A percentile compares a stretch with the other conserved stretches of the same genome.
Conservation (phyloP, 2,888 invertebrate genomes). For the Tineola bisselliella region DNA sequence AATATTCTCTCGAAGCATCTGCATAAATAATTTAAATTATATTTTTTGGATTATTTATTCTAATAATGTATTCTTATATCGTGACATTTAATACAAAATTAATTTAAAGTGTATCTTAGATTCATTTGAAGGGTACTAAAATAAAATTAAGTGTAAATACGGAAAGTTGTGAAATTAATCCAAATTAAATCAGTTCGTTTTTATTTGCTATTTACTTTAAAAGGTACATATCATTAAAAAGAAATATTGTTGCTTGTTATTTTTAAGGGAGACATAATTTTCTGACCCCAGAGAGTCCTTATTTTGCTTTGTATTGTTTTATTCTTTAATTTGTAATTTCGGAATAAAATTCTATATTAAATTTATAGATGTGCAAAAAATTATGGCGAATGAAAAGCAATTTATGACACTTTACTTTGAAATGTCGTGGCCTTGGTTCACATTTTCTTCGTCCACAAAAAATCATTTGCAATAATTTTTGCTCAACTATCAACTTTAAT, state of each 20-base stretch:
- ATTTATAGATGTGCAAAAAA: neutral
- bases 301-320: neutral
- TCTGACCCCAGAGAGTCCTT: neutral
- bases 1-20: no score
- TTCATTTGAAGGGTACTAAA: slow-evolving; percentile 35
- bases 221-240: neutral
- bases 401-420: no score
- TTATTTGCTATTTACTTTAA: neutral
- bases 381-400: neutral
- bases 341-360: neutral
- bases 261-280: neutral
- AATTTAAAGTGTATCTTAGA: slow-evolving; percentile 30
- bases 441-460: no score
- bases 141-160: slow-evolving; percentile 1
- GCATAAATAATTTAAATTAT: neutral
- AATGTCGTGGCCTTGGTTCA: no score
- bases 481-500: neutral
- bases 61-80: no score
- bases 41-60: neutral
- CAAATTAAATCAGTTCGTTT: neutral
- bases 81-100: neutral
- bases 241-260: neutral
- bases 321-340: neutral
- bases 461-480: neutral
- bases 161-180: neutral